Conservation (phyloP, 2,888 invertebrate species). For the Drosophila nr. perissopoda region DNA sequence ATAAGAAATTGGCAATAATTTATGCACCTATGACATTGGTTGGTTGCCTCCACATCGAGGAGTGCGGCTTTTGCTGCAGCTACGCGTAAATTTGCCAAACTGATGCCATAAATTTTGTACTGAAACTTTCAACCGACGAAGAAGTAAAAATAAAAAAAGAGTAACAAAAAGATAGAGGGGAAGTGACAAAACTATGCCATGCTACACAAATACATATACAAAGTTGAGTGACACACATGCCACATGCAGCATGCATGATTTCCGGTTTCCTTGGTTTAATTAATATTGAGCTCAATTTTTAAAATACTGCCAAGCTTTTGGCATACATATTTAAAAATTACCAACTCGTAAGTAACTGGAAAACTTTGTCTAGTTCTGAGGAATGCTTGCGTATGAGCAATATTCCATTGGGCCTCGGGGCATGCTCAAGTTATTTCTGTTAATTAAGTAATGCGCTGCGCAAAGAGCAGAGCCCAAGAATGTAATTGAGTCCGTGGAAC, state of each 20-base stretch:
- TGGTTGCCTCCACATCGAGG: conserved; percentile 19
- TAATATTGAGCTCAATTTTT: conserved; percentile 60
- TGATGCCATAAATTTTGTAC: conserved; percentile 63
- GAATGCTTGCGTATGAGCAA: conserved; percentile 44
- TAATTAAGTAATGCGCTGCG: conserved; percentile 57
- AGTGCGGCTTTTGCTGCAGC: conserved; percentile 20
- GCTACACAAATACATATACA: conserved; percentile 31
- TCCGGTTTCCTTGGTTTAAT: conserved; percentile 56
- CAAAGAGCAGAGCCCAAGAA: conserved; percentile 12
- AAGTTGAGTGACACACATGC: conserved; percentile 16
- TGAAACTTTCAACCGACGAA: conserved; percentile 32
- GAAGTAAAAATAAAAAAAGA: neutral
- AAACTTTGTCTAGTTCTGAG: conserved; percentile 37
- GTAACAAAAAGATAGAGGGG: neutral
- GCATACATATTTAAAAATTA: conserved; percentile 19
- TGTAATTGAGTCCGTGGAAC: conserved; percentile 33
- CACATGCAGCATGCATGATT: conserved; percentile 26
- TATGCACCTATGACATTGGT: conserved; percentile 65
- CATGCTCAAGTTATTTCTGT: conserved; percentile 32
- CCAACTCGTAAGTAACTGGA: conserved; percentile 3
- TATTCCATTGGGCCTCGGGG: conserved; percentile 16
- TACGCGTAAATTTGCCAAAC: conserved; percentile 71
- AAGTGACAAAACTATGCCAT: conserved; percentile 15
- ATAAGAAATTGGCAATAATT: conserved; percentile 62
- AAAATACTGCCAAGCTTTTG: conserved; percentile 21